phyloP scores from a whole-genome alignment of 2,113 vertebrate species.

The Dascyllus trimaculatus region DNA sequence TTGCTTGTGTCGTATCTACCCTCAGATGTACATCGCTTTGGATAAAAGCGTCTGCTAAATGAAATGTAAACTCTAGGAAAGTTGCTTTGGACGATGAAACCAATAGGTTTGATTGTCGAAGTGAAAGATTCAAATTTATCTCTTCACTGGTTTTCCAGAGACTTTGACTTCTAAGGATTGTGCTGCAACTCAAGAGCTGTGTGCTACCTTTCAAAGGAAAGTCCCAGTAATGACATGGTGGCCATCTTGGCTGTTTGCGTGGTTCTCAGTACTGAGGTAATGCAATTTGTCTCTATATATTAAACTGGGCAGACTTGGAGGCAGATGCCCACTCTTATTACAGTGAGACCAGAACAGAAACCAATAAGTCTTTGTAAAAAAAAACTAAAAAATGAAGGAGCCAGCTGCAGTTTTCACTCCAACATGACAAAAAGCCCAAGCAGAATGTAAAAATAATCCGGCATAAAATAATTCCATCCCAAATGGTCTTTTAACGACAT shows the following conservation, averaged over 20 bases:
- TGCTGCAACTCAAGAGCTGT: not conserved
- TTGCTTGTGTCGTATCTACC: too few species aligned
- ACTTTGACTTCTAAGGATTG: too few species aligned
- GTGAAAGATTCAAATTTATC: not conserved
- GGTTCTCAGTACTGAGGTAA: slow-evolving; percentile 46
- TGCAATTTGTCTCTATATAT: slow-evolving; percentile 64
- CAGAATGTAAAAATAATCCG: slow-evolving; percentile 73
- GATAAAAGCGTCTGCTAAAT: too few species aligned
- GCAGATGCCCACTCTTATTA: slow-evolving; percentile 62
- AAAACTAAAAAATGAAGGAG: slow-evolving; percentile 44
- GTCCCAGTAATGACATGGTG: slow-evolving; percentile 27
- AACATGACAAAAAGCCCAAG: slow-evolving; percentile 49
- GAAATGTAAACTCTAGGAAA: too few species aligned
- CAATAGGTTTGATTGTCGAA: slow-evolving; percentile 1
- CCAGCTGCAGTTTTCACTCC: slow-evolving; percentile 36
- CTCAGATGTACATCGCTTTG: too few species aligned
- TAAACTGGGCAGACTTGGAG: slow-evolving; percentile 52
- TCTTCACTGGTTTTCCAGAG: not conserved
- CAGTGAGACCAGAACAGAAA: slow-evolving; percentile 53
- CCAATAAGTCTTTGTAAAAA: slow-evolving; percentile 27
- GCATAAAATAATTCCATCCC: slow-evolving; percentile 68
- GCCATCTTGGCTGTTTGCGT: slow-evolving; percentile 41
- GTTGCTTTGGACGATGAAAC: not conserved
- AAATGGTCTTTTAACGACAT: slow-evolving; percentile 77
- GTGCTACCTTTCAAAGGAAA: slow-evolving; percentile 24